Evolutionary conservation across 1,140 invertebrate genomes (phyloP).

Genomic region (Papilio dardanus): DNA sequence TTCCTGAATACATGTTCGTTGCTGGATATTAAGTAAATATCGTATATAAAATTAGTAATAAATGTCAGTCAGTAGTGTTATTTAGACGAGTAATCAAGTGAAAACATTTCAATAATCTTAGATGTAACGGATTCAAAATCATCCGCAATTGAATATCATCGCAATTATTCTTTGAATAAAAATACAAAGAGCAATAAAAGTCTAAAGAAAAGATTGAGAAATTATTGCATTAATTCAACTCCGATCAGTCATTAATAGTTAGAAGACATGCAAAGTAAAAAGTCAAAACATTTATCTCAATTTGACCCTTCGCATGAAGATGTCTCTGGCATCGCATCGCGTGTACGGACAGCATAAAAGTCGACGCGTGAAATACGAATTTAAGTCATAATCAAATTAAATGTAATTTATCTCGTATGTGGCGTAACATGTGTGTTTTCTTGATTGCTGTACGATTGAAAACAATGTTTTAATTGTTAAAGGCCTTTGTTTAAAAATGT

Average conservation of each 20-base stretch:
- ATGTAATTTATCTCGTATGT: conserved; percentile 41
- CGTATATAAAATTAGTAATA: no score
- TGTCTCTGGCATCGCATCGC: conserved; percentile 49
- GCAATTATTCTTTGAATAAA: not conserved
- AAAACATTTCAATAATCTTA: not conserved
- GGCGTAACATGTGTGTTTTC: conserved; percentile 53
- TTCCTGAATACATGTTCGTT: no score
- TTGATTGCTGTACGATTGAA: conserved; percentile 55
- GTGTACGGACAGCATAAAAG: conserved; percentile 65
- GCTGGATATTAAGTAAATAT: no score
- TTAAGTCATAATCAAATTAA: conserved; percentile 45
- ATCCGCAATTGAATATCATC: not conserved
- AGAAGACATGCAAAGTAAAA: conserved; percentile 35
- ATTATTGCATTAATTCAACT: not conserved
- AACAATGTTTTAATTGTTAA: conserved; percentile 50
- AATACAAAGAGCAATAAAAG: conserved; percentile 9
- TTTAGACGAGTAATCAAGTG: not conserved
- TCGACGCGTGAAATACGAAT: conserved; percentile 52
- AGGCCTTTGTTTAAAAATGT: conserved; percentile 59
- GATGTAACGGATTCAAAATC: not conserved
- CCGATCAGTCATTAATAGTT: conserved; percentile 28
- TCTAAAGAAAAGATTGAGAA: conserved; percentile 9
- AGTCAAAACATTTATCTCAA: conserved; percentile 54
- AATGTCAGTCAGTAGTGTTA: no score
- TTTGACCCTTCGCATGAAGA: conserved; percentile 50